Conservation (phyloP, 2,888 invertebrate genomes). For the Caenorhabditis sinica region DNA sequence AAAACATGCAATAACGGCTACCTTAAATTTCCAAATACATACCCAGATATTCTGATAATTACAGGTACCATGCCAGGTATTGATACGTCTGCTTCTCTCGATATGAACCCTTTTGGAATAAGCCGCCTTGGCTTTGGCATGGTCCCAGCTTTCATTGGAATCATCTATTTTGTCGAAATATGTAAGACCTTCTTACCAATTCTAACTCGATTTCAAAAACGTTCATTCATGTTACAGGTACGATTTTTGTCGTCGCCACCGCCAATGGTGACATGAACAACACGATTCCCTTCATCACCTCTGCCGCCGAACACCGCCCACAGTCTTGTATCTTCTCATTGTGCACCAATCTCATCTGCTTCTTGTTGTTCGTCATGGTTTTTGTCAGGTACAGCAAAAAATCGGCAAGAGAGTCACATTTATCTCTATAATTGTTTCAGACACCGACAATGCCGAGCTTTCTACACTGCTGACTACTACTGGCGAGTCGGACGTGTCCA, state of each 20-base stretch:
- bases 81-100: too few species aligned
- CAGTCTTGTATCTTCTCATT: conserved; percentile 79
- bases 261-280: conserved; percentile 80
- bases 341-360: conserved; percentile 74
- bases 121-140: too few species aligned
- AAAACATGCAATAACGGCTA: too few species aligned
- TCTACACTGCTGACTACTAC: neutral
- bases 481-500: neutral
- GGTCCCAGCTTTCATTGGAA: neutral
- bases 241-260: conserved; percentile 79
- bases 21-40: too few species aligned
- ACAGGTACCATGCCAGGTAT: too few species aligned
- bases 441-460: neutral
- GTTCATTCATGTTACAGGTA: conserved; percentile 60
- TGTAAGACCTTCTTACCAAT: neutral
- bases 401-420: neutral
- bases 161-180: neutral
- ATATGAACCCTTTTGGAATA: too few species aligned
- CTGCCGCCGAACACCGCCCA: conserved; percentile 78
- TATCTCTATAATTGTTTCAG: neutral
- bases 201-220: neutral
- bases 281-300: conserved; percentile 82
- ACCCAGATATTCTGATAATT: too few species aligned
- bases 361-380: conserved; percentile 75
- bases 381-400: conserved; percentile 78